Evolutionary conservation across 2,113 vertebrate genomes (phyloP).

Genomic region (Cyrtonyx montezumae): DNA sequence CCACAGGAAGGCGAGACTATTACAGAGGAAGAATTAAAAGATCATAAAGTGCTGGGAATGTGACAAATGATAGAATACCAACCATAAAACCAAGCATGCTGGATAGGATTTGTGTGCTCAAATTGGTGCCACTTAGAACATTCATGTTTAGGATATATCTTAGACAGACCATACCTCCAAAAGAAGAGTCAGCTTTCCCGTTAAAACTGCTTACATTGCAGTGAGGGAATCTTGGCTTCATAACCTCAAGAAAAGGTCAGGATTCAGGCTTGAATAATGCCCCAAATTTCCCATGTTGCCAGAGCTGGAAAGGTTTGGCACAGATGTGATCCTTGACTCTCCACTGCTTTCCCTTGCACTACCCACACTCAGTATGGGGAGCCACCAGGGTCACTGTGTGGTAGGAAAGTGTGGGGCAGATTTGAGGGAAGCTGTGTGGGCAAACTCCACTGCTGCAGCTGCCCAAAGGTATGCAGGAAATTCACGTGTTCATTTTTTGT

Average conservation of each 20-base stretch:
- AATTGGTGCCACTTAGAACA: background rate
- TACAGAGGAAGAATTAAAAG: background rate
- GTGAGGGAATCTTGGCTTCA: background rate
- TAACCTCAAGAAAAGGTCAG: background rate
- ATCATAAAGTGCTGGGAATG: background rate
- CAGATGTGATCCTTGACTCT: background rate
- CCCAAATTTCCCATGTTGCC: background rate
- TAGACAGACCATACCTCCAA: background rate
- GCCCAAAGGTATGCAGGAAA: background rate
- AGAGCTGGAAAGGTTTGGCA: background rate
- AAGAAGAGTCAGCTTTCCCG: background rate
- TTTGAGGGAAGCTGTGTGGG: background rate
- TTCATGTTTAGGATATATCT: background rate
- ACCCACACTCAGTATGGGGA: background rate
- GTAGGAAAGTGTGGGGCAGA: background rate
- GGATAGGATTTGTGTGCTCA: background rate
- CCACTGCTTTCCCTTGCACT: rapidly evolving
- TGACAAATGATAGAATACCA: background rate
- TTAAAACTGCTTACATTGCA: background rate
- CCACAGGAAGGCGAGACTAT: background rate
- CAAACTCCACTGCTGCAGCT: background rate
- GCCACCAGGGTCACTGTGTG: background rate
- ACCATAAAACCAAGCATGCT: background rate
- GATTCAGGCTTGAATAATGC: background rate
- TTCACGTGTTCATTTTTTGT: background rate